Evolutionary conservation across 2,888 invertebrate species (phyloP).

Genomic region (Tetragnatha montana): DNA sequence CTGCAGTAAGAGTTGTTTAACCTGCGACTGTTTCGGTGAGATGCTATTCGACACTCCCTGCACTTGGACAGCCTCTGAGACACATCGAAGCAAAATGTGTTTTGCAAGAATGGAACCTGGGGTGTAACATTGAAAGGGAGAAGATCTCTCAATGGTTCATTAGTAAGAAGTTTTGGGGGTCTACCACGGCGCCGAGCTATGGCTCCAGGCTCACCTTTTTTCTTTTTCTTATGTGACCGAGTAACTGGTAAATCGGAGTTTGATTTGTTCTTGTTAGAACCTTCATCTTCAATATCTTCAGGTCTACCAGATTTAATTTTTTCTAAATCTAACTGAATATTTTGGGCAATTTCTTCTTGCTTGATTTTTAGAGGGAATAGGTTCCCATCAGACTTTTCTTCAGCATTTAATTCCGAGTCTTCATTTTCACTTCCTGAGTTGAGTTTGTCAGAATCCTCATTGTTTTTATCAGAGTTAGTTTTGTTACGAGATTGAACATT

Average conservation of each 20-base stretch:
- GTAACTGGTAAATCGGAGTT: background rate
- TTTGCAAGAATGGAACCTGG: slow-evolving; percentile 85
- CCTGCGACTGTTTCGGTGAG: slow-evolving; percentile 85
- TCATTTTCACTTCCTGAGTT: too few relatives aligned
- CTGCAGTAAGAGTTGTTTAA: slow-evolving; percentile 87
- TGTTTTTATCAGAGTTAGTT: background rate
- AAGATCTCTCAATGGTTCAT: background rate
- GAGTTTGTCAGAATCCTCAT: too few relatives aligned
- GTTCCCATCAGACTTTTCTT: background rate
- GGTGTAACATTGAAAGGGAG: slow-evolving; percentile 14
- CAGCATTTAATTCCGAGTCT: background rate
- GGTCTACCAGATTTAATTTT: slow-evolving; percentile 14
- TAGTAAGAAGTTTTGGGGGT: slow-evolving; percentile 14
- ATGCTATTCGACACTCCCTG: slow-evolving; percentile 93
- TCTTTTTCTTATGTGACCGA: slow-evolving; percentile 29
- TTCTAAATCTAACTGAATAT: slow-evolving; percentile 36
- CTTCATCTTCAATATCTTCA: background rate
- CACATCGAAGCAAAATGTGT: slow-evolving; percentile 88
- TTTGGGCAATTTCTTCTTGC: background rate
- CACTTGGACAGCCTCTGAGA: slow-evolving; percentile 92
- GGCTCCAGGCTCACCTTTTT: background rate
- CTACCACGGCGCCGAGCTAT: slow-evolving; percentile 36
- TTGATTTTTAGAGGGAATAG: background rate
- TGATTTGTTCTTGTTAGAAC: background rate
- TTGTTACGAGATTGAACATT: background rate